Conservation (phyloP, 2,113 vertebrate genomes). For the Vimba vimba region DNA sequence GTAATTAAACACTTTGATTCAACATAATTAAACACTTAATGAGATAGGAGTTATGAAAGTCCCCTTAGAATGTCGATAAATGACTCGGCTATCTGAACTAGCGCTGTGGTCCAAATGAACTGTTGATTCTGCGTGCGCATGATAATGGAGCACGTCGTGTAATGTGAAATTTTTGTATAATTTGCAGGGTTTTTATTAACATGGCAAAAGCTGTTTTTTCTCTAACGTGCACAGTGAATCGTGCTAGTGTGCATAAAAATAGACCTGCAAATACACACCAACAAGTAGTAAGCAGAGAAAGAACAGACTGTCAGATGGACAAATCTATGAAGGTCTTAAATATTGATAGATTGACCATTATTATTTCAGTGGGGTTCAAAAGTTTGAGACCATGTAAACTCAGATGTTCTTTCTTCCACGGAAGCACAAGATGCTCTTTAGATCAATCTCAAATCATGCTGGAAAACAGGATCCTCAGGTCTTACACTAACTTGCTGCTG, state of each 20-base stretch:
- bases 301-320: background rate
- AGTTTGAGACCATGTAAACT: background rate
- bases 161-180: background rate
- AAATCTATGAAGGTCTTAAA: background rate
- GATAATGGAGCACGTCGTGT: conserved; percentile 14
- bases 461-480: background rate
- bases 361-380: background rate
- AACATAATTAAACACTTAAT: conserved; percentile 76
- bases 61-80: conserved; percentile 64
- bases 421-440: background rate
- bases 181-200: conserved; percentile 61
- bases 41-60: conserved; percentile 65
- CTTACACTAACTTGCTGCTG: background rate
- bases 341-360: background rate
- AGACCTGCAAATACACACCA: conserved; percentile 29
- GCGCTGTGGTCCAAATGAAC: conserved; percentile 44
- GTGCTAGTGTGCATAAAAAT: background rate
- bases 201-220: conserved; percentile 28
- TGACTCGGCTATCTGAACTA: conserved; percentile 53
- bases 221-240: background rate
- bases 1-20: conserved; percentile 79
- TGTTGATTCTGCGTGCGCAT: conserved; percentile 23
- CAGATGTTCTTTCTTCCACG: background rate
- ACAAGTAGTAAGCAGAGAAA: background rate
- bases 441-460: background rate